Conservation (phyloP, 2,888 invertebrate genomes). For the Alcis repandata region DNA sequence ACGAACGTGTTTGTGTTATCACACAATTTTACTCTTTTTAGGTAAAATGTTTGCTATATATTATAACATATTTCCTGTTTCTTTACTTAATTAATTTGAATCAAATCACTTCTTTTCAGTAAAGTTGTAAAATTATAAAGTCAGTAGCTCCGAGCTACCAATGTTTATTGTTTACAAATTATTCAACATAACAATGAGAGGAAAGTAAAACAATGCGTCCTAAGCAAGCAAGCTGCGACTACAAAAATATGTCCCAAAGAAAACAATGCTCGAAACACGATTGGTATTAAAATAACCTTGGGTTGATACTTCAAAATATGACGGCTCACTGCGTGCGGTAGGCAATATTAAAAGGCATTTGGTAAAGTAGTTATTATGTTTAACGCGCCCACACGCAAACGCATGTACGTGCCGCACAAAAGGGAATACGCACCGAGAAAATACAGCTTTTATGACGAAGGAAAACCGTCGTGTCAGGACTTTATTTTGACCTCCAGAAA, state of each 20-base stretch:
- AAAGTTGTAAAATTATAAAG: constrained; percentile 6
- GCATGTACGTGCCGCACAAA: constrained; percentile 64
- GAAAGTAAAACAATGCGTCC: constrained; percentile 54
- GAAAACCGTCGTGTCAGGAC: constrained; percentile 63
- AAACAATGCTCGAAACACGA: constrained; percentile 76
- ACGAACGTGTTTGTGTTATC: no score
- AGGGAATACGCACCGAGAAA: constrained; percentile 58
- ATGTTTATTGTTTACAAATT: constrained; percentile 40
- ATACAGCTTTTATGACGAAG: constrained; percentile 56
- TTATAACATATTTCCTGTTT: neutral
- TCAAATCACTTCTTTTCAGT: neutral
- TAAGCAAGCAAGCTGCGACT: constrained; percentile 58
- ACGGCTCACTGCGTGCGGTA: constrained; percentile 78
- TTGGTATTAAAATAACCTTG: constrained; percentile 77
- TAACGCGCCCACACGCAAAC: constrained; percentile 77
- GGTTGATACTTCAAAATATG: constrained; percentile 76
- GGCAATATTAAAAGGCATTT: constrained; percentile 71
- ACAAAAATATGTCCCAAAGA: constrained; percentile 75
- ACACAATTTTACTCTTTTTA: no score
- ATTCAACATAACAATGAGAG: constrained; percentile 46
- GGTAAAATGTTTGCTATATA: neutral
- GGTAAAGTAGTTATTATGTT: constrained; percentile 76
- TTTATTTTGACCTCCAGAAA: constrained; percentile 50
- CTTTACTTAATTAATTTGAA: neutral
- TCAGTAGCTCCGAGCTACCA: constrained; percentile 21